Base-by-base conservation (phyloP, 2,113 vertebrate species). In the Pagrus major region DNA sequence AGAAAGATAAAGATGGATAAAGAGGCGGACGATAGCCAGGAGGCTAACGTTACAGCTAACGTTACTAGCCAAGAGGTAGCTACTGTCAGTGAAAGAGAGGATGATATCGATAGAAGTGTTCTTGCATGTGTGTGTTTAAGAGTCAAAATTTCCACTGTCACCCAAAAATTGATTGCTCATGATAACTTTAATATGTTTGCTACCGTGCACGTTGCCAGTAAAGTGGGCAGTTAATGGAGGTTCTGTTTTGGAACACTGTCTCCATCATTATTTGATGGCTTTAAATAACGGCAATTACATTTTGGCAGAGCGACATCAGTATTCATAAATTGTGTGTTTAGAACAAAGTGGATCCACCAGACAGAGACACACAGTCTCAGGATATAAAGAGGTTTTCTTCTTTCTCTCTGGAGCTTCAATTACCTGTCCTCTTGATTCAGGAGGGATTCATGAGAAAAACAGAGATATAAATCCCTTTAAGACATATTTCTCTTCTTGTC, bases 311-410 rank as follows among this genome's bases (percentile, higher is more conserved):
- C 6, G 6, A n/a, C 23, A 27, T 47, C 58, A 69, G 46, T 11
- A 47, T 49, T 73, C 64, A 31, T 51, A 68, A 49, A 51, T 11
- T 46, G 10, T 55, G 42, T 9, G 9, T 68, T 78, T 47, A 59
- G 58, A 71, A 25, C 31, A 23, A 15, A 42, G 25, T 69, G 68
- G 37, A 83, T 46, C 46, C 16, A 25, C 4, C 63, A 76, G 67
- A 63, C 25, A 49, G 60, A 72, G 41, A 35, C 27, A 23, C 20
- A 23, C 4, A 11, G 37, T 29, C 41, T 61, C 29, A 31, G 51
- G 52, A 44, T 37, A n/a, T 16, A 51, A 21, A 27, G 18, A 52
- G 47, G 25, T 51, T 42, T 66, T 67, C 10, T 37, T 55, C 11
- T 16, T 21, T 58, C 4, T 64, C 16, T 47, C 12, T 41, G 12